Conservation (phyloP, 64 coral and sea anemone species). For the Montipora foliosa region DNA sequence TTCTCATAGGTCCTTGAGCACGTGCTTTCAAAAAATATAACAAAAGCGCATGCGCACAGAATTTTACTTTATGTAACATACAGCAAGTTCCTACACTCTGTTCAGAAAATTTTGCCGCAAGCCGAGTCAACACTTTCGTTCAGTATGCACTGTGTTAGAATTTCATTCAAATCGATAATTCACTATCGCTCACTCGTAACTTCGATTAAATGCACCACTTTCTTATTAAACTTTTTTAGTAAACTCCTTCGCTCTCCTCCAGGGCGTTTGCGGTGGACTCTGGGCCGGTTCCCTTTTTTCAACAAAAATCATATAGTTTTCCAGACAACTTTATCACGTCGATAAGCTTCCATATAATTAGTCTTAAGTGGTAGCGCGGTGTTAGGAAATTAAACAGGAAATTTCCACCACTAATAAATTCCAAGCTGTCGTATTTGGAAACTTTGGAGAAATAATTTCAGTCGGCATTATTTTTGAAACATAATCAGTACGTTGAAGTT, state of each 20-base stretch:
- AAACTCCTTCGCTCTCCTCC: neutral
- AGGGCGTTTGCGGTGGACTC: neutral
- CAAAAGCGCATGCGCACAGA: too few species aligned
- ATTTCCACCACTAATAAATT: neutral
- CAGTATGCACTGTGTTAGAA: too few species aligned
- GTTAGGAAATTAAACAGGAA: conserved; percentile 26
- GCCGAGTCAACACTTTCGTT: too few species aligned
- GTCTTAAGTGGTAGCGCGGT: neutral
- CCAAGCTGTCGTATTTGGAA: conserved; percentile 22
- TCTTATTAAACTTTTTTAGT: too few species aligned
- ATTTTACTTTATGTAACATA: too few species aligned
- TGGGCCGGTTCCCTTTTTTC: neutral
- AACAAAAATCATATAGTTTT: neutral
- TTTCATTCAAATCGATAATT: too few species aligned
- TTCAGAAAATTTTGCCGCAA: too few species aligned
- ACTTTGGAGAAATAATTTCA: conserved; percentile 7
- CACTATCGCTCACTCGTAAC: too few species aligned
- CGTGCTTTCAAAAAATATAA: too few species aligned
- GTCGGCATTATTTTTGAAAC: conserved; percentile 20
- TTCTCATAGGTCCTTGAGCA: too few species aligned
- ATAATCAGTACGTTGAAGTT: neutral
- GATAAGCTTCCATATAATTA: neutral
- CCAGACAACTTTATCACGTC: neutral
- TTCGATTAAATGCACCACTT: too few species aligned
- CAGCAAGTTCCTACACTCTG: too few species aligned